Conservation (phyloP, 1,140 invertebrate genomes). For the Calycopis cecrops region DNA sequence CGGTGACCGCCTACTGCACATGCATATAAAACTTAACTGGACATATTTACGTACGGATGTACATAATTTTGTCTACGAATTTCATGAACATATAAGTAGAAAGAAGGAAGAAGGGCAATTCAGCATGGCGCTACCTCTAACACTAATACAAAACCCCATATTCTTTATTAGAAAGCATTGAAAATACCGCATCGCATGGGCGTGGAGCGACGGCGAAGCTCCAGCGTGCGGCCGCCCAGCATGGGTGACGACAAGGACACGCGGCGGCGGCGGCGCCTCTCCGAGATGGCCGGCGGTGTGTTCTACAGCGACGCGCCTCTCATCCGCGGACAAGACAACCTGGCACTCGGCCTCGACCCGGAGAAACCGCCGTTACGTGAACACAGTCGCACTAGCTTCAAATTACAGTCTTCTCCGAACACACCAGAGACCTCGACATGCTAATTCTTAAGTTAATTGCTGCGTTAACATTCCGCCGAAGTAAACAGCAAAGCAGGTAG, state of each 20-base stretch:
- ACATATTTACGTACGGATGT: too few relatives aligned
- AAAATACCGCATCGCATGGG: constrained; percentile 48
- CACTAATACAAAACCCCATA: too few relatives aligned
- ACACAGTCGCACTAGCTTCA: constrained; percentile 38
- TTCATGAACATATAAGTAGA: too few relatives aligned
- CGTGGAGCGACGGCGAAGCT: constrained; percentile 54
- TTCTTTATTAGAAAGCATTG: constrained; percentile 40
- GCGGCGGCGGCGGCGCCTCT: constrained; percentile 52
- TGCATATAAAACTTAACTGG: too few relatives aligned
- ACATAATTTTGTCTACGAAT: too few relatives aligned
- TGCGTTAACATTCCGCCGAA: too few relatives aligned
- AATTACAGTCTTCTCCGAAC: constrained; percentile 31
- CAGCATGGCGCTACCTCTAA: too few relatives aligned
- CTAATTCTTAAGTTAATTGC: constrained; percentile 15
- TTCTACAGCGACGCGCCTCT: constrained; percentile 61
- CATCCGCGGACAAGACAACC: constrained; percentile 52
- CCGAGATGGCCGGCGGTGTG: constrained; percentile 61
- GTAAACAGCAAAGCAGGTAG: too few relatives aligned
- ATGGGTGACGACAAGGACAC: constrained; percentile 60
- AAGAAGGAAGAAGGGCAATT: too few relatives aligned
- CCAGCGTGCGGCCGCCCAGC: constrained; percentile 59
- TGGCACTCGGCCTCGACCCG: constrained; percentile 43
- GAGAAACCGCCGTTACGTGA: constrained; percentile 48
- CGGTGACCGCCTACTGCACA: too few relatives aligned
- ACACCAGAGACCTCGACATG: constrained; percentile 41